Base-by-base conservation (phyloP, 2,888 invertebrate genomes). In the Drosophila picticornis region DNA sequence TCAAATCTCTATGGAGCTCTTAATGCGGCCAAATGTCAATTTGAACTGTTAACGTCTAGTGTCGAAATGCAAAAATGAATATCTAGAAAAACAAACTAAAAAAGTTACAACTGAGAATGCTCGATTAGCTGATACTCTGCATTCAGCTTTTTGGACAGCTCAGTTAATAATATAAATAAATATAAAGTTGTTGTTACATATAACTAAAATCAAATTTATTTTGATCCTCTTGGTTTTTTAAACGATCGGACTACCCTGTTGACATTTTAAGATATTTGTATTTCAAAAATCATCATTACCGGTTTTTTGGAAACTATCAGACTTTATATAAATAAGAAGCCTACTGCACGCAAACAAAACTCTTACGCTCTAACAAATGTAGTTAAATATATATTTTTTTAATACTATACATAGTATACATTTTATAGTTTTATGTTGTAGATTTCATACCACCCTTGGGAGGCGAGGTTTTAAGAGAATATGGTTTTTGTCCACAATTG, bases 21-120 rank as follows among this genome's bases (percentile, higher is more conserved):
- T 29, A 19, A 22, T 61, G 66, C 29, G 48, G 43, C 57, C 71
- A 80, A 75, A 72, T 71, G 80, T 60, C 80, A 80, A 72, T 50
- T 63, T 57, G 31, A 60, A 52, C 51, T 65, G 55, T 67, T 66
- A 36, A 55, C 31, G 48, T 52, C 61, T 67, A 71, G 76, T 82
- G 72, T 58, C 53, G 67, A 83, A 75, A 60, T 60, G 46, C 57
- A 51, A 53, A 52, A 74, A 29, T 32, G 27, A 36, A 74, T 16
- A 59, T 64, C 43, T 56, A n/a, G 2, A 40, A 65, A 57, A 68
- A 51, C 46, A 64, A 34, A 27, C 27, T 19, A 19, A 1, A 13
- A 43, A 25, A 10, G 34, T 31, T 16, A 11, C 1, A 36, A 10
- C 4, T n/a, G 13, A 9, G 1, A 0, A 4, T 25, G 25, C 6